These are phyloP conservation scores for Cephus spinipes DNA, from an alignment of 2,888 invertebrate genomes.

Conservation along the genomic window DNA sequence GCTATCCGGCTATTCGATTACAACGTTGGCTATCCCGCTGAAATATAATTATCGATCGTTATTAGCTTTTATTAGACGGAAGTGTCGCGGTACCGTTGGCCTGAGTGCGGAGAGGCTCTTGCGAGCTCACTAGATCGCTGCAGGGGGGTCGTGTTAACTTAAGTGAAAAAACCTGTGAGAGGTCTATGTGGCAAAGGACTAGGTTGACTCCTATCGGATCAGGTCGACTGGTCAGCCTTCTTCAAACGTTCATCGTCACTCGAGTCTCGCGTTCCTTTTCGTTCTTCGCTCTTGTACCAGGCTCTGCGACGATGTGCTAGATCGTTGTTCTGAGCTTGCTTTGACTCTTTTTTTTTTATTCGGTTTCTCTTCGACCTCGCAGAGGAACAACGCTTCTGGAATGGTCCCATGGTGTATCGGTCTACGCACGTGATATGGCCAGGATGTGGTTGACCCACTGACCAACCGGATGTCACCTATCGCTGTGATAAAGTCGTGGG, in stretches of 20 bases:
- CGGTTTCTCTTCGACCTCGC: no score
- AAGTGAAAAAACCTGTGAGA: constrained; percentile 61
- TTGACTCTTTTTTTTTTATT: no score
- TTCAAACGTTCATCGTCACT: constrained; percentile 8
- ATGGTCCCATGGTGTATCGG: not conserved
- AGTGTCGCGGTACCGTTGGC: constrained; percentile 30
- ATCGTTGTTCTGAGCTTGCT: not conserved
- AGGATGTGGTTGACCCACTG: not conserved
- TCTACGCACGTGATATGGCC: not conserved
- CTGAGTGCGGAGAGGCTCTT: constrained; percentile 14
- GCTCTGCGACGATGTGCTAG: not conserved
- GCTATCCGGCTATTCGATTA: not conserved
- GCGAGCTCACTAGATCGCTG: constrained; percentile 34
- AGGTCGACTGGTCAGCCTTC: constrained; percentile 17
- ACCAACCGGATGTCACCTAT: constrained; percentile 31
- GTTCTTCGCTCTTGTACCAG: not conserved
- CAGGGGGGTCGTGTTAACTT: constrained; percentile 58
- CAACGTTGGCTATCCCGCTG: not conserved
- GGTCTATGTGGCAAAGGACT: constrained; percentile 40
- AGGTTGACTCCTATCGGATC: constrained; percentile 12
- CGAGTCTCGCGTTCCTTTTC: not conserved
- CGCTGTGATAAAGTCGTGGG: constrained; percentile 19
- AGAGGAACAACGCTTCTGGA: not conserved
- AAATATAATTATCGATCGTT: constrained; percentile 31
- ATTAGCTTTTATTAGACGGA: constrained; percentile 60